Conservation (phyloP, 2,113 vertebrate species). For the Protobothrops flavoviridis region DNA sequence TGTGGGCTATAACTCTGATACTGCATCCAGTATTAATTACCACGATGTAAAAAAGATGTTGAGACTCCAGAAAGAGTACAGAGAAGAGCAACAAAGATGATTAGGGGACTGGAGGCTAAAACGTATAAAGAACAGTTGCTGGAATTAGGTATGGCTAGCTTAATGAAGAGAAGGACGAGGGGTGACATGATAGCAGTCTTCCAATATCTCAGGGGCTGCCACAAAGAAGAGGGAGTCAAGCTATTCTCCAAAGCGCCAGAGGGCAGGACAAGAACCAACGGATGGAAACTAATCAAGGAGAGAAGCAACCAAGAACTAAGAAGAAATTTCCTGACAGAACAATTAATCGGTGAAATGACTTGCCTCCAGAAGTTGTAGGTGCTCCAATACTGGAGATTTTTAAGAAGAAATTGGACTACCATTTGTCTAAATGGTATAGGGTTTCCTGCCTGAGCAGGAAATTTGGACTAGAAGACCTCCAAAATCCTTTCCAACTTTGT, state of each 20-base stretch:
- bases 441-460: background rate
- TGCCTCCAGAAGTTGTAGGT: background rate
- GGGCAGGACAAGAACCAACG: background rate
- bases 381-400: background rate
- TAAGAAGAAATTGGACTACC: background rate
- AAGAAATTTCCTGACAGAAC: background rate
- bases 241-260: background rate
- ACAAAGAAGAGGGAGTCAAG: background rate
- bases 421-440: background rate
- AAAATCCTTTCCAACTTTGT: background rate
- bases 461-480: background rate
- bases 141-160: background rate
- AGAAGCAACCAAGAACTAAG: background rate
- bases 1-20: background rate
- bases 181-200: background rate
- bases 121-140: background rate
- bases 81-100: background rate
- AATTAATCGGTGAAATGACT: background rate
- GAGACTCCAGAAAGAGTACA: background rate
- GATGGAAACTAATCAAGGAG: background rate
- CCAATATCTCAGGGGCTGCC: background rate
- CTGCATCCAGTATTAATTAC: background rate
- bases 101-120: background rate
- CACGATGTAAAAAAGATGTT: too few species aligned
- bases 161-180: background rate